phyloP scores from a whole-genome alignment of 2,113 vertebrate genomes.

The Epinephelus cyanopodus region DNA sequence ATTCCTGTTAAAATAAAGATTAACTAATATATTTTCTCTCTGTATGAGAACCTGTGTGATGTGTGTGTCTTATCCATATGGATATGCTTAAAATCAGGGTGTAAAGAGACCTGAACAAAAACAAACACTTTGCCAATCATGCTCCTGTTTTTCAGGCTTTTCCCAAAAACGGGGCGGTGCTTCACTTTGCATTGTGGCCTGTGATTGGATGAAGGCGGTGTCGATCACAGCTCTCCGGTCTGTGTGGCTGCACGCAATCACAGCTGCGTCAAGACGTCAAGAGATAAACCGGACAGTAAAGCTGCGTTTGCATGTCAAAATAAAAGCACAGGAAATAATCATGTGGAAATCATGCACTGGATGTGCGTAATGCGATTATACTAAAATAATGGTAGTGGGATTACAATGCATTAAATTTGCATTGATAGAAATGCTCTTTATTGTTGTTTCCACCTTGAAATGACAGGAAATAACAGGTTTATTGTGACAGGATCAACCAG shows the following conservation, averaged over 20 bases:
- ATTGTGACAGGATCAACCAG: slow-evolving; percentile 39
- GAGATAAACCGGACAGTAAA: slow-evolving; percentile 31
- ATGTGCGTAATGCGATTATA: not conserved
- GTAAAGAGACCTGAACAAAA: slow-evolving; percentile 11
- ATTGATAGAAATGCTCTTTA: not conserved
- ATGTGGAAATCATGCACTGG: not conserved
- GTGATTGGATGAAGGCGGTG: slow-evolving; percentile 70
- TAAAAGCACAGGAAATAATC: slow-evolving; percentile 8
- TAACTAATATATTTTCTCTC: not conserved
- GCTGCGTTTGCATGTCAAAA: not conserved
- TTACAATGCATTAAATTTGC: not conserved
- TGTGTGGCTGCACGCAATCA: slow-evolving; percentile 65
- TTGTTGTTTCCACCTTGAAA: not conserved
- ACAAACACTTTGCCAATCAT: slow-evolving; percentile 33
- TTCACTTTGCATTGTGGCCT: slow-evolving; percentile 28
- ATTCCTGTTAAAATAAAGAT: too few species aligned
- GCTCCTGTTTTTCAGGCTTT: slow-evolving; percentile 55
- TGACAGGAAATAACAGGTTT: slow-evolving; percentile 4
- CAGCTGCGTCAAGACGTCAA: slow-evolving; percentile 47
- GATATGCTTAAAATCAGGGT: too few species aligned
- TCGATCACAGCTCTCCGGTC: slow-evolving; percentile 69
- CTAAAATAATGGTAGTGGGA: rapidly evolving
- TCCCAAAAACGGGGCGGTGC: slow-evolving; percentile 40
- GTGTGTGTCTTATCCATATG: not conserved
- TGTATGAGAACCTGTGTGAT: not conserved